Percentiles rank a stretch among this genome's conserved stretches.
Conservation (phyloP, 2,797 vertebrate genomes). For the Peromyscus eremicus region DNA sequence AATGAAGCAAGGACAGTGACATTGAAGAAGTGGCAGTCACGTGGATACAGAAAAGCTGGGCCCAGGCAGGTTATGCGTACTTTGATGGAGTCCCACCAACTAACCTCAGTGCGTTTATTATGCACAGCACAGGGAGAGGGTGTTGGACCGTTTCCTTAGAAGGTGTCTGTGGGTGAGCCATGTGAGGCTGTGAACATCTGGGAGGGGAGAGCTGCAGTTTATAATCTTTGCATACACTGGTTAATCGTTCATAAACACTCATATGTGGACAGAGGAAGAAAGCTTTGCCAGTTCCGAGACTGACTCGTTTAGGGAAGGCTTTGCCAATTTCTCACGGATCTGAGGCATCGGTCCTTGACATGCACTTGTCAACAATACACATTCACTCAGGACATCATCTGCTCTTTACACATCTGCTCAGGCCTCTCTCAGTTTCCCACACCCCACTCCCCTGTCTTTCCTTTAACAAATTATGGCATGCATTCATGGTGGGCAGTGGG, state of each 20-base stretch:
- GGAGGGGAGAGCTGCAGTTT: background rate
- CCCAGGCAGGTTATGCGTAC: background rate
- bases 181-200: background rate
- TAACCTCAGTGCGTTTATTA: background rate
- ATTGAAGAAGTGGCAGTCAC: background rate
- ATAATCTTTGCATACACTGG: background rate
- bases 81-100: background rate
- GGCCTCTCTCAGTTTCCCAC: background rate
- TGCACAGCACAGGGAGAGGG: background rate
- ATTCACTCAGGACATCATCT: background rate
- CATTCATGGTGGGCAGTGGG: slow-evolving; percentile 4
- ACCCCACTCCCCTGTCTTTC: slow-evolving; percentile 12
- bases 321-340: background rate
- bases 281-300: background rate
- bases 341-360: background rate
- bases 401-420: background rate
- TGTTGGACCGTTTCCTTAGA: background rate
- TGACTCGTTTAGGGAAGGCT: background rate
- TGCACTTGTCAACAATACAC: background rate
- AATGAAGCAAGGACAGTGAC: background rate
- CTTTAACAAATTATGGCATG: slow-evolving; percentile 11
- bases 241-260: background rate
- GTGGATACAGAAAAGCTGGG: background rate
- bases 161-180: background rate
- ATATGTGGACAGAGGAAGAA: background rate